Base-by-base conservation (phyloP, 2,888 invertebrate genomes). In the Chrysopilus asiliformis region DNA sequence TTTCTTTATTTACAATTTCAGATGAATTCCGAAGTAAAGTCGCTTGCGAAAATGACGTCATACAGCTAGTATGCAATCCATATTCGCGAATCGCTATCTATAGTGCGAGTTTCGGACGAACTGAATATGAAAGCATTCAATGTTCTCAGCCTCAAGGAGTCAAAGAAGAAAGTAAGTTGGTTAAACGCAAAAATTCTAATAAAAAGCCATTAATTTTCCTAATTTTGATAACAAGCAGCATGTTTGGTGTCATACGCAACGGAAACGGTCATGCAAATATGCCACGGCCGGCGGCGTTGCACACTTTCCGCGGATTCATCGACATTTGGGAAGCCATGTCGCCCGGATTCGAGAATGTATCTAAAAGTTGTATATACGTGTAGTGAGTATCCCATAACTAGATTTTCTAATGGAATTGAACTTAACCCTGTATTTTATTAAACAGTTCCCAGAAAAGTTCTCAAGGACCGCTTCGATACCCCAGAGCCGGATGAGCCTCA, bases 1-100 rank as follows among this genome's bases (percentile, higher is more conserved):
- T 36, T 17, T 36, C 30, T 36, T 24, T 19, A 18, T 36, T 36
- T 22, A 30, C 19, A 36, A 30, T 37, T 37, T 52, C 74, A 93
- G 93, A 86, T 64, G 89, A 90, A 61, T 94, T 94, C 66, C 76
- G 86, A 45, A 90, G 87, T 62, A 85, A 87, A 71, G 80, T 89
- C 53, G 87, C 87, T 45, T 95, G 94, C 65, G 85, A 91, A 61
- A 86, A 87, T 57, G 85, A 90, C 54, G 76, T 81, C 51, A 75
- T 93, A 54, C 80, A 82, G 56, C 71, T 95, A 55, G 75, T 79
- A 57, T 94, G 94, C 66, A 79, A 82, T 65, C 81, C 83, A 32
- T 81, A 84, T 60, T 79, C 81, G 9, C 72, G 91, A 53, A 80
- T 95, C 35, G 91, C 90, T 36, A 79, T 95, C 55, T 91, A 86